These are phyloP conservation scores for Cyphomyrus discorhynchus DNA, from an alignment of 2,113 vertebrate species.

Conservation along the genomic window DNA sequence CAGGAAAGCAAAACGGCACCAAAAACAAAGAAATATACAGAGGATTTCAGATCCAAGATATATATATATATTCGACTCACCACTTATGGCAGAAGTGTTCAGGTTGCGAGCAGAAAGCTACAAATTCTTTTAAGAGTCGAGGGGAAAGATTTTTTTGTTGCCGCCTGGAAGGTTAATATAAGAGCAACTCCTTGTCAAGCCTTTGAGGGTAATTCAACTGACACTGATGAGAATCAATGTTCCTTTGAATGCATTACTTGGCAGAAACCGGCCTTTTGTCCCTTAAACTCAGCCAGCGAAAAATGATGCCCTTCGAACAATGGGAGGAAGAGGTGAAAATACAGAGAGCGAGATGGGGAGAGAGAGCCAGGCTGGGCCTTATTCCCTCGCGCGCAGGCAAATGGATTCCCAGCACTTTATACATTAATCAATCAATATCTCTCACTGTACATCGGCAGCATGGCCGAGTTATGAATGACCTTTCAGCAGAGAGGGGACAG, in stretches of 20 bases:
- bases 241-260: constrained; percentile 92
- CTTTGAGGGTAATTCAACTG: constrained; percentile 89
- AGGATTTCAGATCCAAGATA: constrained; percentile 11
- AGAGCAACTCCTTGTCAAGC: constrained; percentile 84
- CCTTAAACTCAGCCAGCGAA: constrained; percentile 82
- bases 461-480: constrained; percentile 99
- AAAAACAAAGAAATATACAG: constrained; percentile 16
- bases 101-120: constrained; percentile 15
- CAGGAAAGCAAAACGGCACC: background rate
- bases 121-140: constrained; percentile 48
- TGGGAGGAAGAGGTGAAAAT: constrained; percentile 90
- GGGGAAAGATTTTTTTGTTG: constrained; percentile 27
- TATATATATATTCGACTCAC: constrained; percentile 21
- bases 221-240: constrained; percentile 95
- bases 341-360: constrained; percentile 63
- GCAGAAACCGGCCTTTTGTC: constrained; percentile 92
- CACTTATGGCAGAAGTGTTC: constrained; percentile 24
- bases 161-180: constrained; percentile 73
- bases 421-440: constrained; percentile 99
- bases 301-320: constrained; percentile 90
- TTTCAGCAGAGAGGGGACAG: constrained; percentile 95
- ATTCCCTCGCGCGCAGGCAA: constrained; percentile 94
- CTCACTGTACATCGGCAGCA: constrained; percentile 92
- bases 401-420: constrained; percentile 99
- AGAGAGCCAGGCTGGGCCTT: constrained; percentile 68